Evolutionary conservation across 2,888 invertebrate species (phyloP).

Genomic region (Aphrophora alni): DNA sequence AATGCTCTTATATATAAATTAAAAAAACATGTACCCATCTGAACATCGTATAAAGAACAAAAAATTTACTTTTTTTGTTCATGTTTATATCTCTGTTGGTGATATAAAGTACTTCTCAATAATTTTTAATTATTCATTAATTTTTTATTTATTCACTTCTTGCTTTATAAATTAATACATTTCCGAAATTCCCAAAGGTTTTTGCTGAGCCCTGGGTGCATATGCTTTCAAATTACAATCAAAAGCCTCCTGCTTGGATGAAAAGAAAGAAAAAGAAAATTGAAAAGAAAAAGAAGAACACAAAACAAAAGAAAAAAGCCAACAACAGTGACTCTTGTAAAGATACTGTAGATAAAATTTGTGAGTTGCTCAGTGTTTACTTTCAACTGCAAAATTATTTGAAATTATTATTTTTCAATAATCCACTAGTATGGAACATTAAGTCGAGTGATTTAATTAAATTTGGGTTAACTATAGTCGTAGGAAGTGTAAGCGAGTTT

Average conservation of each 20-base stretch:
- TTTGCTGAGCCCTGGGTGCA: background rate
- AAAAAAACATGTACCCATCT: too few species aligned
- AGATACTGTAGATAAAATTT: background rate
- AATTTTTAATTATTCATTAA: too few species aligned
- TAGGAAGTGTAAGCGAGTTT: background rate
- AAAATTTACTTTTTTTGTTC: too few species aligned
- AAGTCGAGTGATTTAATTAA: background rate
- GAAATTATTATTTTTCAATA: background rate
- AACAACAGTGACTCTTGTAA: background rate
- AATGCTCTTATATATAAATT: too few species aligned
- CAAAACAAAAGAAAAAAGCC: background rate
- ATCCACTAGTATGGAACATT: background rate
- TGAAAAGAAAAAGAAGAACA: conserved; percentile 3
- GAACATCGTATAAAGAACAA: too few species aligned
- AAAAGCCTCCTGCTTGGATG: background rate
- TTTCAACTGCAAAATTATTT: background rate
- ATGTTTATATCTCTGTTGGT: too few species aligned
- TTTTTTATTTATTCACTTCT: too few species aligned
- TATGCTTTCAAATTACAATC: background rate
- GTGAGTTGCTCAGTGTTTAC: background rate
- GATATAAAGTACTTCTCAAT: too few species aligned
- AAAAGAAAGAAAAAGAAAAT: background rate
- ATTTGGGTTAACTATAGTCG: background rate
- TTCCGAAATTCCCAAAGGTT: background rate
- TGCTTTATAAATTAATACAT: background rate